Conservation (phyloP, 2,113 vertebrate genomes). For the Anoura caudifer region DNA sequence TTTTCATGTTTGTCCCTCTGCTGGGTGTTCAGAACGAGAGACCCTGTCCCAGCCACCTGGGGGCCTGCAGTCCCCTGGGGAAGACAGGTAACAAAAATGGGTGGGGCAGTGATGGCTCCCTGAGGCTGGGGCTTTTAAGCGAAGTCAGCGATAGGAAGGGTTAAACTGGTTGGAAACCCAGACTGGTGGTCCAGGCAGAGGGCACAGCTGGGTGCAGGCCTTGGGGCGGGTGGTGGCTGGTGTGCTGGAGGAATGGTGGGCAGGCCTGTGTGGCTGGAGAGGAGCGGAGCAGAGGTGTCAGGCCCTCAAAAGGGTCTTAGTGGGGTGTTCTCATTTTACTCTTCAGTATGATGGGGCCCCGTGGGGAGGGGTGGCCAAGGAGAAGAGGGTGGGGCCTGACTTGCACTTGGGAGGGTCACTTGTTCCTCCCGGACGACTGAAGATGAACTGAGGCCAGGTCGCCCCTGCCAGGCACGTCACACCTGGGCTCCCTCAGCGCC, state of each 20-base stretch:
- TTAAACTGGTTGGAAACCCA: background rate
- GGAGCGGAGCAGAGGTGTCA: background rate
- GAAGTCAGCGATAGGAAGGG: background rate
- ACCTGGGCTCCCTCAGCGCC: background rate
- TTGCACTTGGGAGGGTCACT: background rate
- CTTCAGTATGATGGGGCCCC: background rate
- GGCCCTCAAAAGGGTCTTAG: background rate
- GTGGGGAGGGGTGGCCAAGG: background rate
- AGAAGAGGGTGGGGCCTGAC: no score
- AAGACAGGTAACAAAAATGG: background rate
- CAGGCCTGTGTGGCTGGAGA: background rate
- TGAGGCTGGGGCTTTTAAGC: background rate
- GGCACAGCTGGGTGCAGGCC: background rate
- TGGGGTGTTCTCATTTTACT: background rate
- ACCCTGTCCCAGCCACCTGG: rapidly evolving
- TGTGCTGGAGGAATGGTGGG: rapidly evolving
- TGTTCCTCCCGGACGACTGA: background rate
- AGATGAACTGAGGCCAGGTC: background rate
- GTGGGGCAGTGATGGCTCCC: background rate
- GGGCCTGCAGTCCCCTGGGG: rapidly evolving
- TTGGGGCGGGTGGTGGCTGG: background rate
- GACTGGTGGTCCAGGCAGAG: rapidly evolving
- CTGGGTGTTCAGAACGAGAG: background rate
- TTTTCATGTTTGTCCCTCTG: background rate
- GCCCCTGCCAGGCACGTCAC: rapidly evolving